These are phyloP conservation scores for Pseudolaguvia tuberculata DNA, from an alignment of 2,113 vertebrate genomes.

Conservation along the genomic window DNA sequence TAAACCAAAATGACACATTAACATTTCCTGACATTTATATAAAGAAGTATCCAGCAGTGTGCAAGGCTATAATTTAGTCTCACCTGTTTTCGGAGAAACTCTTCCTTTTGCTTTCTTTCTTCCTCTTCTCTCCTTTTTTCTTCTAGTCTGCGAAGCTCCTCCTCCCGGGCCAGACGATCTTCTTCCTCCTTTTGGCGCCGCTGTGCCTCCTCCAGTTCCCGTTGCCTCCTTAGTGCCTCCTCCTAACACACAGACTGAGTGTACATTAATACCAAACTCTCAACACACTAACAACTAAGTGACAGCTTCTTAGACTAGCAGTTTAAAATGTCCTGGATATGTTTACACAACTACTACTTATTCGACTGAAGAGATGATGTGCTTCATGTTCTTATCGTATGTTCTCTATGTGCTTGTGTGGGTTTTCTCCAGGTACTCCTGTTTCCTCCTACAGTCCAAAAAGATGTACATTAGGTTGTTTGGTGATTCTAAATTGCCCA, in stretches of 20 bases:
- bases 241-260: constrained; percentile 72
- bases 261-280: not conserved
- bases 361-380: not conserved
- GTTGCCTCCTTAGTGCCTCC: constrained; percentile 70
- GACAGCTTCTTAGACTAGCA: not conserved
- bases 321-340: not conserved
- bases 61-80: not conserved
- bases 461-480: no score
- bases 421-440: no score
- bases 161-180: constrained; percentile 86
- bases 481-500: no score
- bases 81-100: constrained; percentile 90
- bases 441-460: no score
- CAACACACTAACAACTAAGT: not conserved
- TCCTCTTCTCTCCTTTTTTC: constrained; percentile 90
- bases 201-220: constrained; percentile 74
- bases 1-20: no score
- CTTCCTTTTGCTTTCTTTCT: constrained; percentile 83
- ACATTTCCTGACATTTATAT: no score
- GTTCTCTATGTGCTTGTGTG: no score
- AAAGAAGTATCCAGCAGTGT: no score
- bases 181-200: constrained; percentile 86
- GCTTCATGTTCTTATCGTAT: not conserved
- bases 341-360: not conserved
- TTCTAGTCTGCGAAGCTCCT: constrained; percentile 81